phyloP scores from a whole-genome alignment of 2,113 vertebrate species.

The Carettochelys insculpta region DNA sequence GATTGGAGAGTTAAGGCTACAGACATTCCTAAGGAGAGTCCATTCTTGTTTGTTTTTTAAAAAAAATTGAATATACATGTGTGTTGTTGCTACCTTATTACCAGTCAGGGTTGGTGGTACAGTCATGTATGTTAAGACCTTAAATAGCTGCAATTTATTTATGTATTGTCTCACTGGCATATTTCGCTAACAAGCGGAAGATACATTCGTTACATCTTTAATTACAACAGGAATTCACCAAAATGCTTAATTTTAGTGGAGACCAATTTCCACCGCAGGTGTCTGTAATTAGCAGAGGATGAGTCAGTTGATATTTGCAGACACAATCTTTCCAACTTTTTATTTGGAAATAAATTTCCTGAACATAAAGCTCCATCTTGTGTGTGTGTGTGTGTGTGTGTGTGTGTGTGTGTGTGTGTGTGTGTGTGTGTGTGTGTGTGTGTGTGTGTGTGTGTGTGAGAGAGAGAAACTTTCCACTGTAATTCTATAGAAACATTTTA shows the following conservation, averaged over 20 bases:
- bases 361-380: neutral
- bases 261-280: conserved; percentile 46
- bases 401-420: neutral
- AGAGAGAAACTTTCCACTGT: conserved; percentile 37
- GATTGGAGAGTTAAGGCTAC: neutral
- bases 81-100: neutral
- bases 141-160: neutral
- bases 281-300: conserved; percentile 39
- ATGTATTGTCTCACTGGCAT: neutral
- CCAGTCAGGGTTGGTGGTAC: rapidly evolving
- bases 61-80: neutral
- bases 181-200: neutral
- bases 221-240: neutral
- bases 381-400: neutral
- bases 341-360: conserved; percentile 31
- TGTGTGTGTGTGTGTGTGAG: neutral
- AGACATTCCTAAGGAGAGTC: neutral
- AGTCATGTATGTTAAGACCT: neutral
- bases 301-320: conserved; percentile 10
- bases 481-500: conserved; percentile 70
- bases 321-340: conserved; percentile 28
- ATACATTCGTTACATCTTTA: neutral
- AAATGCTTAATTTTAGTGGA: conserved; percentile 7
- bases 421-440: neutral
- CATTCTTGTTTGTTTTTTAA: too few species aligned